Evolutionary conservation across 1,140 invertebrate species (phyloP).

Genomic region (Tetragonula clypearis): DNA sequence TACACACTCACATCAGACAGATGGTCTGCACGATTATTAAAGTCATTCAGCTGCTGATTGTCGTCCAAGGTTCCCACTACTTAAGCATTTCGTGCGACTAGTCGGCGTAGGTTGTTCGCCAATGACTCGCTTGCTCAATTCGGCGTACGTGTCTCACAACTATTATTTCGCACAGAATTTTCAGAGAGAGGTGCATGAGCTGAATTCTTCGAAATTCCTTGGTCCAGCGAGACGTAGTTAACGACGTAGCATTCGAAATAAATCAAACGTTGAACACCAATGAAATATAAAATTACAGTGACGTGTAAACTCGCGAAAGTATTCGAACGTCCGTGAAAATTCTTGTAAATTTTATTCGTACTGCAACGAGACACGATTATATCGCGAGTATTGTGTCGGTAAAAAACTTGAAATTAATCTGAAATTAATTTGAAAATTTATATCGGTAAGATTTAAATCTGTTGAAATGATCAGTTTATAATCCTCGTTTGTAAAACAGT

Average conservation of each 20-base stretch:
- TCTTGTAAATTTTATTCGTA: background rate
- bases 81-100: slow-evolving; percentile 70
- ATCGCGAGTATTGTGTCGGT: background rate
- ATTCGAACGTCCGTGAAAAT: background rate
- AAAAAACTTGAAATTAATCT: background rate
- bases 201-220: background rate
- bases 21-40: slow-evolving; percentile 71
- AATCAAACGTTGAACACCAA: background rate
- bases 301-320: background rate
- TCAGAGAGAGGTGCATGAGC: background rate
- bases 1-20: slow-evolving; percentile 31
- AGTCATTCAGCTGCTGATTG: slow-evolving; percentile 75
- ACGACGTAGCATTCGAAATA: background rate
- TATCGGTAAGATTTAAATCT: background rate
- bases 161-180: background rate
- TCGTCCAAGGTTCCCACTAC: slow-evolving; percentile 72
- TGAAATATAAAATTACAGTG: background rate
- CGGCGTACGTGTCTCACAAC: slow-evolving; percentile 37
- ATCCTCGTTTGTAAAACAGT: too few species aligned
- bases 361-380: background rate
- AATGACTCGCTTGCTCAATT: slow-evolving; percentile 56
- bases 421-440: background rate
- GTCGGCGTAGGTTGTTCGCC: slow-evolving; percentile 61
- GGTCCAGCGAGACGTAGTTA: background rate
- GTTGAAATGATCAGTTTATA: too few species aligned